Evolutionary conservation across 1,140 invertebrate genomes (phyloP), one percentile per base, ranked within the genome.

Genomic region (Thaumatotibia leucotreta): DNA sequence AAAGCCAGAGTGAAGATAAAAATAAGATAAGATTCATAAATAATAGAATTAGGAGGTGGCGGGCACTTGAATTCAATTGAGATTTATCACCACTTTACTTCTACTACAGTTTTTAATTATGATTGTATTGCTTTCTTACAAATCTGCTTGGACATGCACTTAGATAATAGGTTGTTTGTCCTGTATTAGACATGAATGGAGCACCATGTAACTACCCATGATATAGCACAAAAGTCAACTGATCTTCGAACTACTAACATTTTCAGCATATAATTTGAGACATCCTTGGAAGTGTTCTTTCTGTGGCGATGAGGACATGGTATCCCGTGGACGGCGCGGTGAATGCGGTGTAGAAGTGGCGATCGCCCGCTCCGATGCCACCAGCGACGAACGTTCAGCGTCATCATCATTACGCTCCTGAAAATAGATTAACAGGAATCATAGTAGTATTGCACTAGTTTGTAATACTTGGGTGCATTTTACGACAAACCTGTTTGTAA

Each of bases 211-310:
- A 33, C 11, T 3, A 33, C 32, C n/a, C 11, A 33, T 11, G n/a
- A 33, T n/a, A 33, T 4, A 9, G n/a, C n/a, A 17, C 4, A 39
- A 39, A 39, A 39, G 35, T 33, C 32, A 5, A 1, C 5, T 0
- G 11, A 35, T 35, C 8, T 0, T 10, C 20, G 17, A 33, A 29
- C 50, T 31, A 72, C 89, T 90, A 84, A 93, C 93, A 92, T 95
- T 95, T 91, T 95, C 94, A 63, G 93, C 91, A 77, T 92, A 94
- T 10, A 95, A 86, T 76, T 95, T 94, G 32, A 95, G 93, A 76
- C 94, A 95, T 61, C 93, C 93, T 66, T 93, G 87, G 78, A 94
- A 95, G 77, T 95, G 94, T 72, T 94, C 93, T 52, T 93, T 92
- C 39, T 94, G 89, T n/a, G 89, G 86, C n/a, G 90, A 88, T 8